Conservation (phyloP, 2,797 vertebrate genomes). For the Manis crassicaudata region DNA sequence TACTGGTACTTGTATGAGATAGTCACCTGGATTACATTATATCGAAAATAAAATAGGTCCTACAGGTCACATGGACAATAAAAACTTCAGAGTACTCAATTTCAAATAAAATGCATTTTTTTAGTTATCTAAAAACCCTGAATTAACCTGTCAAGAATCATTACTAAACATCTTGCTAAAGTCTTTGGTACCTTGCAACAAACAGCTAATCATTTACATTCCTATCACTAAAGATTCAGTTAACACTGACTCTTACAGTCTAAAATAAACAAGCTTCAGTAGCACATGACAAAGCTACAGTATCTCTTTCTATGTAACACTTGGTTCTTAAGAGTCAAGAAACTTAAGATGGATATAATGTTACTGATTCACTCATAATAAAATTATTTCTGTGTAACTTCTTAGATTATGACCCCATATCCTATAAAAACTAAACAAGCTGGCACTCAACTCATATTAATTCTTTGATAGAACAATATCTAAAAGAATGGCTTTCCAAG, state of each 20-base stretch:
- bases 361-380: constrained; percentile 49
- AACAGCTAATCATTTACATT: constrained; percentile 47
- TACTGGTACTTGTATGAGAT: constrained; percentile 49
- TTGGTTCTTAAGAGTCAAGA: constrained; percentile 54
- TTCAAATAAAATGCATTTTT: constrained; percentile 31
- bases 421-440: constrained; percentile 52
- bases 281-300: constrained; percentile 10
- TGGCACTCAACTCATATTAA: constrained; percentile 25
- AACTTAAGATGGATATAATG: constrained; percentile 46
- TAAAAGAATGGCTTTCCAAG: constrained; percentile 50
- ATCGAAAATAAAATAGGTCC: constrained; percentile 71
- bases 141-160: constrained; percentile 42
- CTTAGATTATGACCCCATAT: constrained; percentile 29
- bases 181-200: not conserved
- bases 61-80: constrained; percentile 67
- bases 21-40: constrained; percentile 65
- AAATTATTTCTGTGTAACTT: constrained; percentile 59
- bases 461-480: constrained; percentile 18
- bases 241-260: constrained; percentile 15
- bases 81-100: constrained; percentile 68
- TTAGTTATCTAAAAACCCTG: constrained; percentile 27
- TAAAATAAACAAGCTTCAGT: constrained; percentile 52
- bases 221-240: constrained; percentile 51
- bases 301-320: constrained; percentile 53
- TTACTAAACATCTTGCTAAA: constrained; percentile 50